phyloP scores from a whole-genome alignment of 2,113 vertebrate genomes.

The Thamnaconus septentrionalis region DNA sequence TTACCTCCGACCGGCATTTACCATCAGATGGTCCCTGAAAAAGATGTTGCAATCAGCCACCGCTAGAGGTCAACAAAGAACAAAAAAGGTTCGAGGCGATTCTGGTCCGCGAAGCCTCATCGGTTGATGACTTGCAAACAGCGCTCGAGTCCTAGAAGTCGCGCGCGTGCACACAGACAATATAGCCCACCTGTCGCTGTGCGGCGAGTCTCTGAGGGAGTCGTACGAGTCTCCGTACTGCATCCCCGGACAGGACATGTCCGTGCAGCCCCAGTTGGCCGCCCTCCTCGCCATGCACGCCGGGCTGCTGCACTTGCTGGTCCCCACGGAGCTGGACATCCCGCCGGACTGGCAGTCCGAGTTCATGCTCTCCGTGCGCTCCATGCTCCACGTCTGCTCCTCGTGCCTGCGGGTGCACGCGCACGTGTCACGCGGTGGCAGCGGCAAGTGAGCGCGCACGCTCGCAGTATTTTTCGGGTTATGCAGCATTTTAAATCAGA shows the following conservation, averaged over 20 bases:
- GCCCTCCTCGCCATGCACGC: slow-evolving; percentile 89
- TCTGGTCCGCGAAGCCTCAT: too few relatives aligned
- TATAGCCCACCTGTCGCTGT: slow-evolving; percentile 86
- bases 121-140: too few relatives aligned
- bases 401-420: slow-evolving; percentile 81
- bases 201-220: slow-evolving; percentile 93
- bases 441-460: slow-evolving; percentile 84
- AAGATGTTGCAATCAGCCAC: not conserved
- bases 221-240: slow-evolving; percentile 93
- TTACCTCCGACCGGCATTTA: too few relatives aligned
- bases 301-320: slow-evolving; percentile 98
- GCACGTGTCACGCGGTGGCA: slow-evolving; percentile 89
- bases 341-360: slow-evolving; percentile 95
- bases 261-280: slow-evolving; percentile 83
- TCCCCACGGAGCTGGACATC: slow-evolving; percentile 93
- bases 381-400: slow-evolving; percentile 97
- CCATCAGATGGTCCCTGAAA: not conserved
- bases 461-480: too few relatives aligned
- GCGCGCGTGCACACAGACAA: too few relatives aligned
- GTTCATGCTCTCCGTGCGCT: slow-evolving; percentile 91
- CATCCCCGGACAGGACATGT: slow-evolving; percentile 72
- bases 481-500: too few relatives aligned
- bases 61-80: slow-evolving; percentile 42
- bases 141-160: too few relatives aligned
- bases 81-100: not conserved